phyloP scores from a whole-genome alignment of 2,888 invertebrate genomes.

The Masnerella sp. region DNA sequence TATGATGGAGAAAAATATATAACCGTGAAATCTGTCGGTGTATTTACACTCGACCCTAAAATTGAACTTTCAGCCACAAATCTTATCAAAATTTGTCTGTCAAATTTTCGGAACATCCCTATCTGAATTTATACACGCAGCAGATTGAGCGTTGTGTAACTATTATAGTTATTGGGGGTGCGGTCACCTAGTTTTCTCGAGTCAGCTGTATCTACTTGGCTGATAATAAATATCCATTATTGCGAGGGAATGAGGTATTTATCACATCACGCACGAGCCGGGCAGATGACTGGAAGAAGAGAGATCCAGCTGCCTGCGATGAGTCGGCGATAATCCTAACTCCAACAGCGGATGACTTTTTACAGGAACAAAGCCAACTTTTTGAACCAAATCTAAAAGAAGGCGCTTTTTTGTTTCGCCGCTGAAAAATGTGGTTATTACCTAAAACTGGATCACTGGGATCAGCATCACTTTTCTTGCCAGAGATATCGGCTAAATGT shows the following conservation, averaged over 20 bases:
- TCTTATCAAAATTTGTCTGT: constrained; percentile 52
- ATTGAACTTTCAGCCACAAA: constrained; percentile 29
- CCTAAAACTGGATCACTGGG: constrained; percentile 7
- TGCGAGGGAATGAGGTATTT: constrained; percentile 71
- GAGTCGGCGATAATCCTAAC: constrained; percentile 64
- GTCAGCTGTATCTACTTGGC: constrained; percentile 70
- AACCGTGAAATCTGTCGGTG: no score
- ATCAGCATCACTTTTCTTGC: not conserved
- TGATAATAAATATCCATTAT: constrained; percentile 77
- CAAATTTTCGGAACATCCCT: constrained; percentile 42
- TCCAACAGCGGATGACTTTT: constrained; percentile 42
- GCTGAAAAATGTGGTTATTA: not conserved
- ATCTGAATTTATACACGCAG: constrained; percentile 44
- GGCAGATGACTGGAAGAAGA: constrained; percentile 75
- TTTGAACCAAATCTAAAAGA: no score
- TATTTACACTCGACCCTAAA: constrained; percentile 39
- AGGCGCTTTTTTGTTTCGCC: not conserved
- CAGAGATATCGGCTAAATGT: constrained; percentile 32
- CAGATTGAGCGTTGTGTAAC: constrained; percentile 40
- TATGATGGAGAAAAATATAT: no score
- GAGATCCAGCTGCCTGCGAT: constrained; percentile 75
- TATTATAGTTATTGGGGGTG: constrained; percentile 48
- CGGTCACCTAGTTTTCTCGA: constrained; percentile 56
- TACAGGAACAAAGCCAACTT: not conserved
- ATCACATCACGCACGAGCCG: constrained; percentile 74